Evolutionary conservation across 2,888 invertebrate species (phyloP).

Genomic region (Brachypalpus laphriformis): DNA sequence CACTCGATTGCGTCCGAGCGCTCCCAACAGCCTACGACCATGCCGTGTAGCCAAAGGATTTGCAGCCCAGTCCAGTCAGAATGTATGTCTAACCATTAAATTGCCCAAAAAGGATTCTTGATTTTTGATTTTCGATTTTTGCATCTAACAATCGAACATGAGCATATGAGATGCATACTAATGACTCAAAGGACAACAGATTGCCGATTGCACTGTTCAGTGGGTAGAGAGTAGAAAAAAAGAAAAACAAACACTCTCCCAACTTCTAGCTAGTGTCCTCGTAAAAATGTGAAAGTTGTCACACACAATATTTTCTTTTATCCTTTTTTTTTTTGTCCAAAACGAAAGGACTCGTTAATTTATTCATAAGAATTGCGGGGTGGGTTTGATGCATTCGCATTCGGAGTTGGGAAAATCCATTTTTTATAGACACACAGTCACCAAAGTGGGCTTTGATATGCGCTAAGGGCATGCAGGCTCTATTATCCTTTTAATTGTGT

Average conservation of each 20-base stretch:
- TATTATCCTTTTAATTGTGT: slow-evolving; percentile 69
- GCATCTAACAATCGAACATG: slow-evolving; percentile 53
- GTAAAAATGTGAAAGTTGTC: slow-evolving; percentile 31
- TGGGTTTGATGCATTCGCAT: slow-evolving; percentile 39
- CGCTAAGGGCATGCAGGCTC: slow-evolving; percentile 23
- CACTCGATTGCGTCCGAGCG: slow-evolving; percentile 66
- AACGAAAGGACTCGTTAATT: slow-evolving; percentile 50
- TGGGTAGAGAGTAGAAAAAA: background rate
- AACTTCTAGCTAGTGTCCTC: background rate
- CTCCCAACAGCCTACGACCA: slow-evolving; percentile 5
- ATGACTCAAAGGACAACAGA: slow-evolving; percentile 46
- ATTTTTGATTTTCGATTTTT: slow-evolving; percentile 54
- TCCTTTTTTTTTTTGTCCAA: slow-evolving; percentile 19
- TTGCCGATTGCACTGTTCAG: slow-evolving; percentile 57
- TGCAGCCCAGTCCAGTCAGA: background rate
- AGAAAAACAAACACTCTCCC: slow-evolving; percentile 36
- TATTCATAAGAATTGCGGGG: slow-evolving; percentile 49
- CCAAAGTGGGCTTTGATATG: slow-evolving; percentile 35
- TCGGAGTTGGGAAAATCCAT: slow-evolving; percentile 20
- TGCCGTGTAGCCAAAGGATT: slow-evolving; percentile 41
- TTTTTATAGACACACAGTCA: slow-evolving; percentile 44
- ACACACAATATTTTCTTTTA: slow-evolving; percentile 44
- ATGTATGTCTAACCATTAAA: slow-evolving; percentile 36
- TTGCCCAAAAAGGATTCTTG: slow-evolving; percentile 11
- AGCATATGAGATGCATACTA: slow-evolving; percentile 59